Conservation (phyloP, 2,797 vertebrate genomes). For the Phataginus tetradactyla region DNA sequence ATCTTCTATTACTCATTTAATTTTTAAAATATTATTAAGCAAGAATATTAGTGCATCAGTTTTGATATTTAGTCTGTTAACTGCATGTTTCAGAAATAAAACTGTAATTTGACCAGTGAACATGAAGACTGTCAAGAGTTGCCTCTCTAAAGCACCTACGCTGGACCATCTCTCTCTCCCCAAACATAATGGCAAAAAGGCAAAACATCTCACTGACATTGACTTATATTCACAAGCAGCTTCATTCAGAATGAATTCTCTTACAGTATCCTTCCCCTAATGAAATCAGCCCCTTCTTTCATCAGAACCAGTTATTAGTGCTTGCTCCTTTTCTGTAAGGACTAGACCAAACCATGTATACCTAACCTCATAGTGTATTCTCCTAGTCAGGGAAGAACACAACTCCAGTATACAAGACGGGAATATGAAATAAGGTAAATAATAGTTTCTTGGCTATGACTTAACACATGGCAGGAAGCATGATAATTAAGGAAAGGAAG, state of each 20-base stretch:
- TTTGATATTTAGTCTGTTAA: conserved; percentile 3
- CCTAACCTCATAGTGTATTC: background rate
- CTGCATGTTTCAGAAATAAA: background rate
- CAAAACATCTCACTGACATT: background rate
- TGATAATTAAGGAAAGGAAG: background rate
- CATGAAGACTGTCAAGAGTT: background rate
- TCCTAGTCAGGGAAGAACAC: background rate
- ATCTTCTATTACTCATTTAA: conserved; percentile 61
- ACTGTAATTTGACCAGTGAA: conserved; percentile 5
- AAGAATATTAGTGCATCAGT: background rate
- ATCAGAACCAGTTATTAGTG: background rate
- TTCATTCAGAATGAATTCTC: background rate
- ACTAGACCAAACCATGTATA: background rate
- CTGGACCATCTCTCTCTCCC: background rate
- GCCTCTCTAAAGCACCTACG: background rate
- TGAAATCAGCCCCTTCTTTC: background rate
- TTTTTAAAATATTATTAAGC: background rate
- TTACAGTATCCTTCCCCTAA: background rate
- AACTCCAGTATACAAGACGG: background rate
- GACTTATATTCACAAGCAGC: background rate
- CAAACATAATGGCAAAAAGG: background rate
- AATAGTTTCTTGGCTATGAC: background rate
- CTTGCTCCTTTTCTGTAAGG: background rate
- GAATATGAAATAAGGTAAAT: background rate
- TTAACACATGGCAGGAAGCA: background rate